Base-by-base conservation (phyloP, 2,888 invertebrate genomes). In the Cryptocephalus primarius region DNA sequence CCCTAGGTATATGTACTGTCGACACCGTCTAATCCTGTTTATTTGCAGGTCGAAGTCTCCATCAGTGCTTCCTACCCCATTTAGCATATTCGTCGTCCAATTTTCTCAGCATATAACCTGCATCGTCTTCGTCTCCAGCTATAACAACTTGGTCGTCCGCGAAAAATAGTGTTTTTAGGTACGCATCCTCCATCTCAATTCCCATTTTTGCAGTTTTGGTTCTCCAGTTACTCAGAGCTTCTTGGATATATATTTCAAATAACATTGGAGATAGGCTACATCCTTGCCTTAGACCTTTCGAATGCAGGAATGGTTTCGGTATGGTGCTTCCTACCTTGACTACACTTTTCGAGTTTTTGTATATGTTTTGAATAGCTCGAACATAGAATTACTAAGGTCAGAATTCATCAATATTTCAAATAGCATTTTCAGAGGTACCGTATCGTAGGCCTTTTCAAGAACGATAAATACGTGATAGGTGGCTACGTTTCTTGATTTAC, bases 341-440 rank as follows among this genome's bases (percentile, higher is more conserved):
- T 42, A 42, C 42, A 42, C 42, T 42, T 42, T 42, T 42, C 8
- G 42, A 42, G 36, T 43, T 34, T 43, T 39, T 43, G 12, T n/a
- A 43, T 10, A 43, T 43, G 43, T 43, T 43, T 9, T 39, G 12
- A 9, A 43, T 43, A 39, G 39, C 39, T 43, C 39, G 11, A 8
- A 39, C 39, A 39, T n/a, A n/a, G n/a, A n/a, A n/a, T n/a, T n/a
- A n/a, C n/a, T n/a, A n/a, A n/a, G n/a, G n/a, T n/a, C n/a, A n/a
- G n/a, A n/a, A n/a, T n/a, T n/a, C n/a, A n/a, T n/a, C n/a, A n/a
- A n/a, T n/a, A n/a, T n/a, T n/a, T n/a, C n/a, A n/a, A n/a, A n/a
- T n/a, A n/a, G n/a, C n/a, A n/a, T n/a, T n/a, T n/a, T n/a, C n/a
- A n/a, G n/a, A n/a, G n/a, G n/a, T n/a, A n/a, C n/a, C n/a, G n/a